A percentile compares a stretch with the other conserved stretches of the same genome.
These are phyloP conservation scores for Octopus sinensis DNA, from an alignment of 1,140 invertebrate species.

Conservation along the genomic window DNA sequence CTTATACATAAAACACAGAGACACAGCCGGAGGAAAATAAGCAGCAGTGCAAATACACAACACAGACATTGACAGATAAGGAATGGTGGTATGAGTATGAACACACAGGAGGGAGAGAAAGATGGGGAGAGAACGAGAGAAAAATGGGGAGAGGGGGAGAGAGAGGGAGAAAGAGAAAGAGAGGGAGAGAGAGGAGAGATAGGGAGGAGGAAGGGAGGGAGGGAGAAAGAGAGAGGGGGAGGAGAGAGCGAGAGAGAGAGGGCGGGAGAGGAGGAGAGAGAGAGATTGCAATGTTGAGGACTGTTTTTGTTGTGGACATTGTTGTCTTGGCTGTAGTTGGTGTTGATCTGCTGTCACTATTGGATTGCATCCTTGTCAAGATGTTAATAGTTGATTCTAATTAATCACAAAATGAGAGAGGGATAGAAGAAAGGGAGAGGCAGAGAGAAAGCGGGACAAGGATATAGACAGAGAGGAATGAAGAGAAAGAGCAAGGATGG, in stretches of 20 bases:
- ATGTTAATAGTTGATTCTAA: neutral
- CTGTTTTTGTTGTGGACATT: neutral
- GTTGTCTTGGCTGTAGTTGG: neutral
- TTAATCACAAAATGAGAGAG: conserved; percentile 4
- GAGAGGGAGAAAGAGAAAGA: conserved; percentile 18
- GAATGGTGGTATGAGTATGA: neutral
- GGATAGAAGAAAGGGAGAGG: neutral
- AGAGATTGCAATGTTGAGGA: neutral
- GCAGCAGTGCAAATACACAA: no score
- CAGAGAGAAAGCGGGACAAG: no score
- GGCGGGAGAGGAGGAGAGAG: conserved; percentile 10
- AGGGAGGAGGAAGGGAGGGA: conserved; percentile 20
- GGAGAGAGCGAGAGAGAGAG: conserved; percentile 19
- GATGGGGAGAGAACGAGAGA: conserved; percentile 1
- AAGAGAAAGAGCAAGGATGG: no score
- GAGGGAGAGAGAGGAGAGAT: neutral
- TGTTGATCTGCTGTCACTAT: neutral
- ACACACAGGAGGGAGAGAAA: neutral
- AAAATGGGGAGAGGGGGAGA: conserved; percentile 16
- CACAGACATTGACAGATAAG: neutral
- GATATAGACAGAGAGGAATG: no score
- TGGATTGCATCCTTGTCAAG: neutral
- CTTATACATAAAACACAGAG: no score
- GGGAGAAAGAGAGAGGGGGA: conserved; percentile 21
- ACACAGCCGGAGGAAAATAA: no score